phyloP scores from a whole-genome alignment of 2,888 invertebrate genomes.

The Leptinotarsa tumamoca region DNA sequence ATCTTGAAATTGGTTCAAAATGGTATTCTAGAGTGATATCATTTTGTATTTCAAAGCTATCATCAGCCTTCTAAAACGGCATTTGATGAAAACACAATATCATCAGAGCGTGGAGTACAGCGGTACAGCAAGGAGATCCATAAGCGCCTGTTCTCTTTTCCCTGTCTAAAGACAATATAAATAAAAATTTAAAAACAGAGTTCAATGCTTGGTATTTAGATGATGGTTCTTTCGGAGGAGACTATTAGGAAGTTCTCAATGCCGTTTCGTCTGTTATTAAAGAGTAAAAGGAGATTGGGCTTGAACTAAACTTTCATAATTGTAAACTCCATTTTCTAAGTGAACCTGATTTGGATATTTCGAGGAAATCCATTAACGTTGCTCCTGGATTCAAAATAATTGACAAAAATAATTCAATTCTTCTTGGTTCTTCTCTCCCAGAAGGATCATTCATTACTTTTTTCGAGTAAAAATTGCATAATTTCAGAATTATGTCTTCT shows the following conservation, averaged over 20 bases:
- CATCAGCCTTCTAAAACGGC: too few relatives aligned
- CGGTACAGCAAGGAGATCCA: background rate
- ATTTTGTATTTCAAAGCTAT: too few relatives aligned
- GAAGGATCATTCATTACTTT: background rate
- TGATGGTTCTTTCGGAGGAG: background rate
- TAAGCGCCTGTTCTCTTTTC: too few relatives aligned
- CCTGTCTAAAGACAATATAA: background rate
- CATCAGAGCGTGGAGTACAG: too few relatives aligned
- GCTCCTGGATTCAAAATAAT: background rate
- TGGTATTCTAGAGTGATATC: too few relatives aligned
- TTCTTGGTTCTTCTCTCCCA: background rate
- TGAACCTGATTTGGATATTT: background rate
- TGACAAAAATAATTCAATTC: background rate
- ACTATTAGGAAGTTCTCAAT: background rate
- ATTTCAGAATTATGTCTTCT: background rate
- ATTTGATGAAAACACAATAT: too few relatives aligned
- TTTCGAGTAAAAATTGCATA: background rate
- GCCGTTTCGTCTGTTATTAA: background rate
- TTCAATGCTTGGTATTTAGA: background rate
- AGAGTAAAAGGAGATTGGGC: background rate
- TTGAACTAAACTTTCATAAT: background rate
- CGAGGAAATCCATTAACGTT: background rate
- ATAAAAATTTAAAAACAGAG: background rate
- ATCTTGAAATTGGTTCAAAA: too few relatives aligned
- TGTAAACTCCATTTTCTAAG: background rate